Conservation (phyloP, 2,113 vertebrate species). For the Phodopus roborovskii region DNA sequence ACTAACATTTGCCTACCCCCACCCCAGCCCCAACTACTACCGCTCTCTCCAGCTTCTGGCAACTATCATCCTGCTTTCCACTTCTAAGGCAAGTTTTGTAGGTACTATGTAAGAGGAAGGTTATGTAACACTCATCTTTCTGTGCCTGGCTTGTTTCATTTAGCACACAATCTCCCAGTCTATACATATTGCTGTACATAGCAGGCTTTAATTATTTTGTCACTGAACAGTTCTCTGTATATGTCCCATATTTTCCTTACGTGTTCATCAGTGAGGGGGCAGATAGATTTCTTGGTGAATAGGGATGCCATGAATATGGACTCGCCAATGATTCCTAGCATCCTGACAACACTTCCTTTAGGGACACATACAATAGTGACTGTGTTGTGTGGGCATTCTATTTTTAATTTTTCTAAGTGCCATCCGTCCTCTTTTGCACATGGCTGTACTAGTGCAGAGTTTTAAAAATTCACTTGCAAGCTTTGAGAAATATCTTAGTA, state of each 20-base stretch:
- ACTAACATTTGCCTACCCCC: not conserved
- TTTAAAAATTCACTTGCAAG: not conserved
- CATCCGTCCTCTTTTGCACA: not conserved
- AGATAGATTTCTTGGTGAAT: not conserved
- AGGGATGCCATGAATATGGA: not conserved
- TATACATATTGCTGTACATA: not conserved
- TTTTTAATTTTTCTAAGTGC: not conserved
- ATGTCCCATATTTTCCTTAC: not conserved
- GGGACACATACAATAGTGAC: no score
- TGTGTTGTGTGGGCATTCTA: not conserved
- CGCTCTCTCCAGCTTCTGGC: not conserved
- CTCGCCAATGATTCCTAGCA: no score
- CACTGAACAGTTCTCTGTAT: not conserved
- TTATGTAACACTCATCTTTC: not conserved
- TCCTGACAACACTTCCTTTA: not conserved
- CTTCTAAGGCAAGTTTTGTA: not conserved
- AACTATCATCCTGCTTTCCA: not conserved
- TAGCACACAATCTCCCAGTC: not conserved
- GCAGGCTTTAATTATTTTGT: not conserved
- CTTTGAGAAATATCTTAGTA: not conserved
- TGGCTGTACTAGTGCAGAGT: not conserved
- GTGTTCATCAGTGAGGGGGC: not conserved
- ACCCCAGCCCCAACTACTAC: not conserved
- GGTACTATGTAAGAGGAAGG: not conserved
- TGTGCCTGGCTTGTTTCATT: not conserved